A percentile compares a stretch with the other conserved stretches of the same genome.
Conservation (phyloP, 2,888 invertebrate genomes). For the Patella caerulea region DNA sequence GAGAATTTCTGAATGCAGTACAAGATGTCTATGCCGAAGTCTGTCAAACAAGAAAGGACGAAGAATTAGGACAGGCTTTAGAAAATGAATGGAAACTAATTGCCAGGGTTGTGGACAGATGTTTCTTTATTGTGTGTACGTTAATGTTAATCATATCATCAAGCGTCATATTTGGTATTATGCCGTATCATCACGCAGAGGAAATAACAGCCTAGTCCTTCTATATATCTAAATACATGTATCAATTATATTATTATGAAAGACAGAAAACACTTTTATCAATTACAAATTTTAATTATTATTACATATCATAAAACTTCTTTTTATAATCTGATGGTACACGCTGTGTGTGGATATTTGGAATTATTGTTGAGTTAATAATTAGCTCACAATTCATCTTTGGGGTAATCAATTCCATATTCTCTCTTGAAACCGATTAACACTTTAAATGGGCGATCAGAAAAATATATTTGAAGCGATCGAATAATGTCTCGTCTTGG, state of each 20-base stretch:
- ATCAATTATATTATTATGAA: too few species aligned
- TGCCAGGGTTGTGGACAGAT: conserved; percentile 33
- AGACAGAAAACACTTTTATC: too few species aligned
- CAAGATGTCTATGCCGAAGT: conserved; percentile 33
- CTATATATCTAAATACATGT: too few species aligned
- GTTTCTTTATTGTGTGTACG: conserved; percentile 31
- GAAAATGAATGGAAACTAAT: conserved; percentile 42
- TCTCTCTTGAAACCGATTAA: conserved; percentile 43
- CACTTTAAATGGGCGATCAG: conserved; percentile 47
- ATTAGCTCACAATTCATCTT: conserved; percentile 34
- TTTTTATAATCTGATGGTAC: too few species aligned
- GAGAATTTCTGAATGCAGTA: conserved; percentile 30
- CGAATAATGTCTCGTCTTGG: conserved; percentile 61
- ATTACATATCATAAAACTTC: too few species aligned
- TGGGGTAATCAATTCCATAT: conserved; percentile 42
- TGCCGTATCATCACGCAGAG: conserved; percentile 2
- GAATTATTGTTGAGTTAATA: too few species aligned
- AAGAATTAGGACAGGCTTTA: conserved; percentile 27
- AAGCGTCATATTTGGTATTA: conserved; percentile 14
- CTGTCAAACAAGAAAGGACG: conserved; percentile 24
- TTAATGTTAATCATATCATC: conserved; percentile 17
- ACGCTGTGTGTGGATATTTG: too few species aligned
- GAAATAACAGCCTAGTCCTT: not conserved
- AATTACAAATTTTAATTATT: too few species aligned
- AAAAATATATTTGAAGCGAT: conserved; percentile 53